Evolutionary conservation across 2,888 invertebrate species (phyloP), one percentile per base, ranked within the genome.

Genomic region (Drosophila neonasuta): DNA sequence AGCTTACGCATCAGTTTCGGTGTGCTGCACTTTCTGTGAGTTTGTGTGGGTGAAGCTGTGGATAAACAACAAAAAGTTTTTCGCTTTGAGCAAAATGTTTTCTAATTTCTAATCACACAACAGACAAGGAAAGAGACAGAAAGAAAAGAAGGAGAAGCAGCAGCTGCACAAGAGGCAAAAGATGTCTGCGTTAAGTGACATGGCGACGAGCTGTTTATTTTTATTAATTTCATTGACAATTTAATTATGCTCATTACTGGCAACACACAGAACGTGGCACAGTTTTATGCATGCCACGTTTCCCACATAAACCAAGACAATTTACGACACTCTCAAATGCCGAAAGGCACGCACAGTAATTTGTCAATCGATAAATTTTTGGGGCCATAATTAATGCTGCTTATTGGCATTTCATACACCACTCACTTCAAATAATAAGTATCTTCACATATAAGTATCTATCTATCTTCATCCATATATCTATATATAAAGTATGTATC

Each of bases 331-430:
- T 50, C 62, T 15, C 48, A 55, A 63, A 51, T 55, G 67, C 54
- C 62, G 36, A 74, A 74, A 68, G 74, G 73, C 85, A 78, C 85
- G 78, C 80, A 62, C 85, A 13, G 50, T 83, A 80, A 83, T 83
- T 80, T 86, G 85, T 83, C 86, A 85, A 83, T 83, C 83, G 80
- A 83, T 83, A 83, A 83, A 85, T 85, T 77, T 72, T 11, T 24
- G 24, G 34, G 62, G 60, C 67, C 45, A 80, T 85, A 83, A 83
- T 83, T 83, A 83, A 85, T 84, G 77, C 82, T 66, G 70, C 71
- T 81, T 82, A 82, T 71, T 71, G 81, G 58, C 73, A 75, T 79
- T 81, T 82, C 75, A 84, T 84, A 71, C 64, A 80, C 74, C 72
- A 15, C 24, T 24, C 45, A 46, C 17, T 30, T 48, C 45, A 24